A percentile compares a stretch with the other conserved stretches of the same genome.
phyloP scores from a whole-genome alignment of 2,888 invertebrate genomes.

The Antheraea yamamai region DNA sequence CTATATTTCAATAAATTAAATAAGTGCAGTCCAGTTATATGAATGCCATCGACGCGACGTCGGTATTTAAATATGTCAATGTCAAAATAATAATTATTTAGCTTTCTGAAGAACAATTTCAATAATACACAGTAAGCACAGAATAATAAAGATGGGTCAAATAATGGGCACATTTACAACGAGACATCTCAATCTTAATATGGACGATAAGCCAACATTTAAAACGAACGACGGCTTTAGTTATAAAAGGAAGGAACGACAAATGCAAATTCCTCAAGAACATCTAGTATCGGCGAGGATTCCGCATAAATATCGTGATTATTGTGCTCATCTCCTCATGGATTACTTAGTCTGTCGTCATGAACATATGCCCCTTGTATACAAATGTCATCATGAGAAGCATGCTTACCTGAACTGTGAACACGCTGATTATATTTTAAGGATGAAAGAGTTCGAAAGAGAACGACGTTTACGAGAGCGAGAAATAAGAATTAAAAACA shows the following conservation, averaged over 20 bases:
- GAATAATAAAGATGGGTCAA: conserved; percentile 52
- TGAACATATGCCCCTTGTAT: conserved; percentile 85
- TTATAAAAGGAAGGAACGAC: conserved; percentile 85
- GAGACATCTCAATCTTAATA: conserved; percentile 51
- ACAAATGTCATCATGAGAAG: conserved; percentile 86
- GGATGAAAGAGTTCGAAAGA: conserved; percentile 73
- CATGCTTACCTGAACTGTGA: conserved; percentile 89
- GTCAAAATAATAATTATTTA: not conserved
- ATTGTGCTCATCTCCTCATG: conserved; percentile 89
- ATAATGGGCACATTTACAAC: conserved; percentile 49
- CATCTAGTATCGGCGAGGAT: conserved; percentile 89
- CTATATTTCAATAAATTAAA: not conserved
- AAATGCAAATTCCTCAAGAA: conserved; percentile 85
- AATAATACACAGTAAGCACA: not conserved
- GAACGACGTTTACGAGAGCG: conserved; percentile 60
- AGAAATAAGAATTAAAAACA: conserved; percentile 49
- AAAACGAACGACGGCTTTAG: conserved; percentile 86
- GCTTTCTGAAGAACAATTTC: not conserved
- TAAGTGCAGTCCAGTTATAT: not conserved
- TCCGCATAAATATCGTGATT: conserved; percentile 86
- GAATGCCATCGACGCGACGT: not conserved
- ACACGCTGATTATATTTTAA: conserved; percentile 88
- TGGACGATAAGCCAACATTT: conserved; percentile 82
- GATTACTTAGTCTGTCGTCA: conserved; percentile 86
- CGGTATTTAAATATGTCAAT: not conserved